A percentile compares a stretch with the other conserved stretches of the same genome.
These are phyloP conservation scores for Brachionichthys hirsutus DNA, from an alignment of 2,113 vertebrate species.

Conservation along the genomic window DNA sequence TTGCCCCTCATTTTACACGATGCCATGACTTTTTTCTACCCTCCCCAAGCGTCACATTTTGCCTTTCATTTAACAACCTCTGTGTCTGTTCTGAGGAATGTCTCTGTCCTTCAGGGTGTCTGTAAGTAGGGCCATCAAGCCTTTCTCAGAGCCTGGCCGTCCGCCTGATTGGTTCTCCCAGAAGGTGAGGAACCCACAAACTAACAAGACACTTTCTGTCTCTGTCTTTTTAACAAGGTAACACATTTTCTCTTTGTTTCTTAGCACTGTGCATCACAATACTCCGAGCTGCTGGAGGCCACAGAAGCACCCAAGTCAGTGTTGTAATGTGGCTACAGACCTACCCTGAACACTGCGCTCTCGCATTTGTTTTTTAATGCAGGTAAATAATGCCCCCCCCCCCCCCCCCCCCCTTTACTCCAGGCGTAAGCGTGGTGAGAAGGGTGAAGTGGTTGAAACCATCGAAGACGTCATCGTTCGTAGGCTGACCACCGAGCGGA, in stretches of 20 bases:
- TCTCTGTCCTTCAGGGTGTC: constrained; percentile 84
- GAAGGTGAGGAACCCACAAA: constrained; percentile 79
- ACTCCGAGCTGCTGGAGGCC: constrained; percentile 95
- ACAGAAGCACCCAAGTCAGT: constrained; percentile 98
- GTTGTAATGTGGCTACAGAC: not conserved
- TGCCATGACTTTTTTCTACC: too few species aligned
- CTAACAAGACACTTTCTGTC: constrained; percentile 7
- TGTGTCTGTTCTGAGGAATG: not conserved
- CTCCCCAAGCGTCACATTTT: not conserved
- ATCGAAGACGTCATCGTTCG: constrained; percentile 98
- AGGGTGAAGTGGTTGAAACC: constrained; percentile 98
- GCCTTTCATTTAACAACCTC: not conserved
- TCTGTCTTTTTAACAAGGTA: constrained; percentile 5
- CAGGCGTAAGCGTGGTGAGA: constrained; percentile 97
- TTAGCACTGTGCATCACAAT: constrained; percentile 98
- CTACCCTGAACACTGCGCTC: not conserved
- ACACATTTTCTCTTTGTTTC: constrained; percentile 47
- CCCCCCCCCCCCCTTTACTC: not conserved
- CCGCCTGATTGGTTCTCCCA: constrained; percentile 99
- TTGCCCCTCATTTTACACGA: too few species aligned
- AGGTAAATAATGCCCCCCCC: too few species aligned
- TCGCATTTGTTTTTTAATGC: not conserved
- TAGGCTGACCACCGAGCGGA: constrained; percentile 91
- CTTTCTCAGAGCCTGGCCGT: constrained; percentile 93
- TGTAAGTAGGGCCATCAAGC: constrained; percentile 98